Evolutionary conservation across 53 echinoderm and acorn worm genomes (phyloP).

Genomic region (Antedon mediterranea): DNA sequence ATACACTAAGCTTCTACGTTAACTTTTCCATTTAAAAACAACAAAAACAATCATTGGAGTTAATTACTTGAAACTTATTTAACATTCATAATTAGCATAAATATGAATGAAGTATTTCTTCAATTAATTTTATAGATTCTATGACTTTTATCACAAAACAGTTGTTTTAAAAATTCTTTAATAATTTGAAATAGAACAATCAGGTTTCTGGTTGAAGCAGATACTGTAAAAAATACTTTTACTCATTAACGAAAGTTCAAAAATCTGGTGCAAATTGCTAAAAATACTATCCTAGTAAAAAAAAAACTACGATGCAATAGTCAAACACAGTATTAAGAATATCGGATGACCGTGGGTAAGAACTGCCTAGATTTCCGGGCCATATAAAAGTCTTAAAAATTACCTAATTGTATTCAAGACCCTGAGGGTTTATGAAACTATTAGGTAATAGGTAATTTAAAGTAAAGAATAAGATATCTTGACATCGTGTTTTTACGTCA

Average conservation of each 20-base stretch:
- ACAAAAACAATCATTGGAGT: too few species aligned
- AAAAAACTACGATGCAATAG: not conserved
- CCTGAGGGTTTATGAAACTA: not conserved
- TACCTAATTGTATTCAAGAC: not conserved
- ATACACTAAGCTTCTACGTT: too few species aligned
- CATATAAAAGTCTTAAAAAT: not conserved
- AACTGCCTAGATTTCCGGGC: not conserved
- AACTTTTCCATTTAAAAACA: too few species aligned
- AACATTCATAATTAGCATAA: too few species aligned
- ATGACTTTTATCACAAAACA: too few species aligned
- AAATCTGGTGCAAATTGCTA: not conserved
- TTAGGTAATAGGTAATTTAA: not conserved
- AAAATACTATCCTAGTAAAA: not conserved
- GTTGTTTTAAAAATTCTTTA: too few species aligned
- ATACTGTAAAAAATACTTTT: too few species aligned
- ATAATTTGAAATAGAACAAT: too few species aligned
- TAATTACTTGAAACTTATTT: too few species aligned
- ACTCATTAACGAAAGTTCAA: not conserved
- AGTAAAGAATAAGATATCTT: not conserved
- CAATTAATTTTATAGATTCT: too few species aligned
- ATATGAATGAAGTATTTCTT: too few species aligned
- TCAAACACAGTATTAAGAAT: not conserved
- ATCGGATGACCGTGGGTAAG: not conserved
- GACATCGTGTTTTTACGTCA: not conserved
- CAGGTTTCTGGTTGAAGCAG: too few species aligned